Conservation (phyloP, 1,140 invertebrate genomes). For the Lordiphosa collinella region DNA sequence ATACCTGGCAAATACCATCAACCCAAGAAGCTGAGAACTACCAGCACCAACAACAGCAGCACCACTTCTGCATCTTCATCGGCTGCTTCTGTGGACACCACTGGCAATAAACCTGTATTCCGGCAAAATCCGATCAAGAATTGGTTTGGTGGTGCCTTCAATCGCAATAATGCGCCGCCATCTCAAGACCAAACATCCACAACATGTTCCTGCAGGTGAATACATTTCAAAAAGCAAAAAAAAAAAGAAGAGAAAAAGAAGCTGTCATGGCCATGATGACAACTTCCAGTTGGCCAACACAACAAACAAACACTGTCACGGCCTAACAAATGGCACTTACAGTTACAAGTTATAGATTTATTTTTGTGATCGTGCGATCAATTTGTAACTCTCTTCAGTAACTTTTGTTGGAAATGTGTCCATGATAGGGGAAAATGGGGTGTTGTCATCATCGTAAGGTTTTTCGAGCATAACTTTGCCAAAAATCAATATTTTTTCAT, state of each 20-base stretch:
- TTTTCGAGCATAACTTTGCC: too few species aligned
- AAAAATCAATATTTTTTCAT: too few species aligned
- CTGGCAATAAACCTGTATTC: conserved; percentile 64
- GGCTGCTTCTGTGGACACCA: conserved; percentile 13
- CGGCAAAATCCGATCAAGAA: conserved; percentile 79
- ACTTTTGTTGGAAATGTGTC: too few species aligned
- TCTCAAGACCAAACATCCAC: conserved; percentile 64
- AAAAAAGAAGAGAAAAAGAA: conserved; percentile 21
- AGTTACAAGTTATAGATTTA: conserved; percentile 45
- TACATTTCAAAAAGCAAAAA: conserved; percentile 5
- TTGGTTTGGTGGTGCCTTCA: conserved; percentile 76
- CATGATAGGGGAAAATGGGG: too few species aligned
- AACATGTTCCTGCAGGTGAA: conserved; percentile 77
- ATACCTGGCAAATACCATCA: conserved; percentile 77
- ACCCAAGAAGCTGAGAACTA: conserved; percentile 57
- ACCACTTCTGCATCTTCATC: conserved; percentile 11
- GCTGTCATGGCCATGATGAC: conserved; percentile 60
- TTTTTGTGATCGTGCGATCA: conserved; percentile 38
- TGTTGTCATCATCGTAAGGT: too few species aligned
- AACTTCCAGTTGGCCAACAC: conserved; percentile 54
- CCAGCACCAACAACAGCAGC: conserved; percentile 19
- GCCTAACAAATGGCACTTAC: conserved; percentile 55
- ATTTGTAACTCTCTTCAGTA: conserved; percentile 6
- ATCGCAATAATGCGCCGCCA: conserved; percentile 73
- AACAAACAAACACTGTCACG: conserved; percentile 53